These are phyloP conservation scores for Pseudomugil tenellus DNA, from an alignment of 2,797 vertebrate species.

Conservation along the genomic window DNA sequence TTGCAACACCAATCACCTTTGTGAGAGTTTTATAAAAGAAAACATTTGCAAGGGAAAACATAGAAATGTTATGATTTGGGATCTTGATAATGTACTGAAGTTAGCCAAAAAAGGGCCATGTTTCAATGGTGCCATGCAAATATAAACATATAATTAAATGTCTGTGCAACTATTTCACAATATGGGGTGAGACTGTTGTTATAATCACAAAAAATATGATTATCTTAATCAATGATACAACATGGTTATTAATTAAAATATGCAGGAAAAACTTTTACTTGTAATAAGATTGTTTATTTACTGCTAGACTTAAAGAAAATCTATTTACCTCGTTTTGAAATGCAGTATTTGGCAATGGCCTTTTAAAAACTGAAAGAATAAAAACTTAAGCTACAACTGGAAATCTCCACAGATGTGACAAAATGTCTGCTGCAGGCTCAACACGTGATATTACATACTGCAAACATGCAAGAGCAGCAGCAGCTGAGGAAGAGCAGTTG, in stretches of 20 bases:
- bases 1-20: background rate
- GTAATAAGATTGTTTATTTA: background rate
- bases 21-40: background rate
- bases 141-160: background rate
- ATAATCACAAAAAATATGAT: slow-evolving; percentile 23
- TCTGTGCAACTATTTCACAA: background rate
- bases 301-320: background rate
- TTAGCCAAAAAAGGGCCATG: background rate
- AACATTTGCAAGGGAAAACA: background rate
- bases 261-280: background rate
- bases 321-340: background rate
- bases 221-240: too few relatives aligned
- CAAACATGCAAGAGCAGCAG: too few relatives aligned
- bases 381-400: background rate
- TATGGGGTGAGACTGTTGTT: background rate
- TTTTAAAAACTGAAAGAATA: background rate
- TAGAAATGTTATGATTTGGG: background rate
- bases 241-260: background rate
- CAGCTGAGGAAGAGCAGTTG: too few relatives aligned
- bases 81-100: background rate
- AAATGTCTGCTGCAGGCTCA: background rate
- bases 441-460: background rate
- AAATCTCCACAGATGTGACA: background rate
- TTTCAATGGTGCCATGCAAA: background rate
- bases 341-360: background rate